Evolutionary conservation across 2,888 invertebrate species (phyloP), one percentile per base, ranked within the genome.

Genomic region (Lasioglossum villosulum): DNA sequence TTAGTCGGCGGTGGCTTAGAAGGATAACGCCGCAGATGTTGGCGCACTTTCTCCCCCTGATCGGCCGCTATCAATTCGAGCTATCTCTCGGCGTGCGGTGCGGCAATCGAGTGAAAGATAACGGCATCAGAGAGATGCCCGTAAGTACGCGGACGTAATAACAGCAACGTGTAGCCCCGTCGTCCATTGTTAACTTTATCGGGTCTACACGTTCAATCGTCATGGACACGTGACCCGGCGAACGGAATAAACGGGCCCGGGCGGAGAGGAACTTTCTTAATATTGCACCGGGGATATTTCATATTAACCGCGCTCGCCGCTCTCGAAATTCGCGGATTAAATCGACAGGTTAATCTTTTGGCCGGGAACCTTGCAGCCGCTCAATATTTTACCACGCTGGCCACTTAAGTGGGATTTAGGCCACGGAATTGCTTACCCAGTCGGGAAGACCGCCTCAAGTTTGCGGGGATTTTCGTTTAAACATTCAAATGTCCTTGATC

Each of bases 1-100:
- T 92, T 91, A 90, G 87, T 74, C 81, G 63, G 72, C 76, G 75
- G 83, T 89, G 83, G 87, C 89, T 90, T 87, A 84, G 73, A 82
- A 77, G 86, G 79, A 88, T 87, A 88, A 88, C 78, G 84, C 81
- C 88, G 83, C 91, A 88, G 85, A 84, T 86, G 82, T 77, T 80
- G 84, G 77, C 83, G 86, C 83, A 89, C 86, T 89, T 88, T 86
- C 83, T 78, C 80, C 16, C 80, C 80, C 68, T 73, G 84, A 83
- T 83, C 73, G 30, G 78, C 76, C 8, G 66, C 39, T 86, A 86
- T 89, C 85, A 86, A 89, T 87, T 75, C 75, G 30, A 73, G 42
- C 59, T 73, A 80, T 86, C 78, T 30, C 52, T 37, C 23, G n/a
- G 16, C 66, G 23, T 45, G 45, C n/a, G 56, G 56, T n/a, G n/a